These are phyloP conservation scores for Enteromius treurensis DNA, from an alignment of 2,797 vertebrate species.

Conservation along the genomic window DNA sequence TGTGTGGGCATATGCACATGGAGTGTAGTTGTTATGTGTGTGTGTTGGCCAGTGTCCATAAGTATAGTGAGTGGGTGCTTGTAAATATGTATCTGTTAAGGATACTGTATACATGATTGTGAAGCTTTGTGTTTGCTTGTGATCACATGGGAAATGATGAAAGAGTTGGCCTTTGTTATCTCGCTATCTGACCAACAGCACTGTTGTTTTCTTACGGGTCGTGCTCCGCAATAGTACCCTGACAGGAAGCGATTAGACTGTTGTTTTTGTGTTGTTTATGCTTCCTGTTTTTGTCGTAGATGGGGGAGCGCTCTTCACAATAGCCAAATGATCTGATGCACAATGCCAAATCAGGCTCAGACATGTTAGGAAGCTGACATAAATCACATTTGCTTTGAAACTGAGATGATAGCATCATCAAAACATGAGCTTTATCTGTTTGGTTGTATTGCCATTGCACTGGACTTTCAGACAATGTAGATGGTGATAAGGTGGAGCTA, in stretches of 20 bases:
- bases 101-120: background rate
- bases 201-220: constrained; percentile 46
- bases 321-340: constrained; percentile 21
- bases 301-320: constrained; percentile 12
- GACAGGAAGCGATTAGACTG: constrained; percentile 39
- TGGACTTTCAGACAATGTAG: constrained; percentile 29
- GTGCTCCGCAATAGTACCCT: constrained; percentile 36
- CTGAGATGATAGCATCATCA: constrained; percentile 36
- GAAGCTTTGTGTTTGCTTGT: constrained; percentile 9
- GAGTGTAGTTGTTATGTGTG: background rate
- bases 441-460: background rate
- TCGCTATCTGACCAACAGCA: constrained; percentile 48
- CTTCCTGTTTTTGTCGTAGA: constrained; percentile 58
- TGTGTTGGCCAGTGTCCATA: constrained; percentile 12
- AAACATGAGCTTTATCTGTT: constrained; percentile 41
- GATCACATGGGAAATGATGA: constrained; percentile 31
- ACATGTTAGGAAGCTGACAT: constrained; percentile 25
- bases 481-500: constrained; percentile 13
- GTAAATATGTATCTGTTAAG: constrained; percentile 1
- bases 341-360: constrained; percentile 30
- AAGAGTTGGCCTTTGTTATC: constrained; percentile 50
- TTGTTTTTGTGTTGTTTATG: constrained; percentile 29
- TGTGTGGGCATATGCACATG: background rate
- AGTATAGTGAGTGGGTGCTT: constrained; percentile 13
- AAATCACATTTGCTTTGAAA: constrained; percentile 42